A percentile compares a stretch with the other conserved stretches of the same genome.
Evolutionary conservation across 1,140 invertebrate genomes (phyloP).

Genomic region (Zaprionus vittiger): DNA sequence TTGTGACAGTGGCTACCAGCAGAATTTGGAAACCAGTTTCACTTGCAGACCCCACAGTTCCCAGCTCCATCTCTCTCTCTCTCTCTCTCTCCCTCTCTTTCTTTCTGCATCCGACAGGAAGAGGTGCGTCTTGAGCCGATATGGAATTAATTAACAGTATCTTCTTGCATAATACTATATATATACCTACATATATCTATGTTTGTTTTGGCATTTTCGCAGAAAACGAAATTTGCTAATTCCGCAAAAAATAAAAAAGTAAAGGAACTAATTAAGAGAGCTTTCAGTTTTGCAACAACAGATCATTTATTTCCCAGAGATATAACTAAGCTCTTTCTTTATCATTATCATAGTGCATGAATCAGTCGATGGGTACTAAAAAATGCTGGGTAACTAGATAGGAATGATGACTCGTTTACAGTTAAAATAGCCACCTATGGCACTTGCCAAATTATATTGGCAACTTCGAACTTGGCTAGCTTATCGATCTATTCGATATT

Average conservation of each 20-base stretch:
- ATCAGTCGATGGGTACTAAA: neutral
- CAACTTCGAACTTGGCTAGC: conserved; percentile 21
- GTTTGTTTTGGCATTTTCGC: neutral
- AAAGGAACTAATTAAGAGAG: conserved; percentile 23
- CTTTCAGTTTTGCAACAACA: conserved; percentile 29
- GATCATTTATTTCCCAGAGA: neutral
- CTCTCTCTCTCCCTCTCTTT: conserved; percentile 1
- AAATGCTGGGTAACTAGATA: neutral
- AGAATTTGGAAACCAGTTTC: conserved; percentile 43
- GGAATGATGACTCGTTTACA: neutral
- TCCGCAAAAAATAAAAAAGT: neutral
- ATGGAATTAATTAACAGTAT: conserved; percentile 66
- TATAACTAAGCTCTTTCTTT: neutral
- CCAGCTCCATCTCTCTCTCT: conserved; percentile 16
- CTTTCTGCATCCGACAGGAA: conserved; percentile 50
- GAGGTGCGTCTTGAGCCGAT: conserved; percentile 51
- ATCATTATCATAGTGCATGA: conserved; percentile 2
- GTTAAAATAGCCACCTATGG: neutral
- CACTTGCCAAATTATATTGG: conserved; percentile 12
- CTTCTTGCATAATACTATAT: conserved; percentile 34
- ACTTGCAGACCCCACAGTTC: conserved; percentile 25
- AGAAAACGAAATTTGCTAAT: conserved; percentile 37
- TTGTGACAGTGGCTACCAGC: conserved; percentile 34
- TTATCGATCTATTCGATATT: conserved; percentile 53
- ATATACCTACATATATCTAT: conserved; percentile 2